These are phyloP conservation scores for Caloenas nicobarica DNA, from an alignment of 2,113 vertebrate genomes.

Conservation along the genomic window DNA sequence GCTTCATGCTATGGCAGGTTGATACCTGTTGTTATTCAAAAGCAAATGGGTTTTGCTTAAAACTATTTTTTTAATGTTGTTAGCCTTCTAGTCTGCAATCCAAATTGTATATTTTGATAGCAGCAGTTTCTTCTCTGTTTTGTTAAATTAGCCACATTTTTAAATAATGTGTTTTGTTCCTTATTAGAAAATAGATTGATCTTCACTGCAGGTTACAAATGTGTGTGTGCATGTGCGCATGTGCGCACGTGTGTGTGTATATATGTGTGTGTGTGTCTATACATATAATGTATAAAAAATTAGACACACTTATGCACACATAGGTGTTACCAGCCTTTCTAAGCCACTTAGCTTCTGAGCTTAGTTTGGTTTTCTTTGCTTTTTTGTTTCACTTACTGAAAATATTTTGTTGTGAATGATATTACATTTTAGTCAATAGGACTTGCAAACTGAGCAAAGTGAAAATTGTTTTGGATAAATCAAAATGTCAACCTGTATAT, in stretches of 20 bases:
- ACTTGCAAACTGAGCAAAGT: slow-evolving; percentile 71
- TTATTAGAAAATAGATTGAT: slow-evolving; percentile 69
- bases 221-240: slow-evolving; percentile 53
- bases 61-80: slow-evolving; percentile 85
- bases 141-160: slow-evolving; percentile 80
- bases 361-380: slow-evolving; percentile 75
- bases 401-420: slow-evolving; percentile 72
- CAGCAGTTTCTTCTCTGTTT: slow-evolving; percentile 80
- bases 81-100: slow-evolving; percentile 83
- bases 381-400: slow-evolving; percentile 75
- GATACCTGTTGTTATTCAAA: slow-evolving; percentile 72
- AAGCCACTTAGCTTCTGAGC: slow-evolving; percentile 77
- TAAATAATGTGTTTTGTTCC: slow-evolving; percentile 73
- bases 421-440: slow-evolving; percentile 72
- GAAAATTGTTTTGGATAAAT: slow-evolving; percentile 73
- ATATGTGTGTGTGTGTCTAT: slow-evolving; percentile 71
- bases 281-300: slow-evolving; percentile 58
- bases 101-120: slow-evolving; percentile 90
- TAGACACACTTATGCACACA: neutral
- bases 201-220: slow-evolving; percentile 63
- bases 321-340: slow-evolving; percentile 69
- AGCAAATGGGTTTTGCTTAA: slow-evolving; percentile 81
- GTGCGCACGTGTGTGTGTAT: slow-evolving; percentile 27
- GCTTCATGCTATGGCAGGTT: slow-evolving; percentile 71
- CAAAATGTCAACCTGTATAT: slow-evolving; percentile 73